Conservation (phyloP, 2,797 vertebrate species). For the Xyrichtys novacula region DNA sequence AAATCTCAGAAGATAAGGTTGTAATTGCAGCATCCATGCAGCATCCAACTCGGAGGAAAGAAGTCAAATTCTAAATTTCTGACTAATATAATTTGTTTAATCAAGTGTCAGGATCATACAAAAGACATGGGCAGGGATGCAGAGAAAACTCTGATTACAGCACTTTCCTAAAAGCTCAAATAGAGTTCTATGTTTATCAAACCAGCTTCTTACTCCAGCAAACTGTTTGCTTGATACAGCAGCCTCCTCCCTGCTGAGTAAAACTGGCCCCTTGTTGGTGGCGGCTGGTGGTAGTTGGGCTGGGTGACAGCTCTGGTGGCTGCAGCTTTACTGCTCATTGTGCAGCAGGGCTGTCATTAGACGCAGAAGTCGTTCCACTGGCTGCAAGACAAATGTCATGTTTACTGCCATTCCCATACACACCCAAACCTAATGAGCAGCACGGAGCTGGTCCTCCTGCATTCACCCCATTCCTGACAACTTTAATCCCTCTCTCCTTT, state of each 20-base stretch:
- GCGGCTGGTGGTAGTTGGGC: slow-evolving; percentile 59
- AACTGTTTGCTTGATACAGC: slow-evolving; percentile 18
- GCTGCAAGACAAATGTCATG: slow-evolving; percentile 80
- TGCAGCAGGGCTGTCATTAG: slow-evolving; percentile 85
- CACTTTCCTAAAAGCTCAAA: not conserved
- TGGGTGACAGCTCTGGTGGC: slow-evolving; percentile 71
- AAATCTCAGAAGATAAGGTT: slow-evolving; percentile 16
- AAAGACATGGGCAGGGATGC: not conserved
- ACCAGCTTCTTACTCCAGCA: slow-evolving; percentile 6
- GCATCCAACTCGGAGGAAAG: not conserved
- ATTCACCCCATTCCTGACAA: slow-evolving; percentile 22
- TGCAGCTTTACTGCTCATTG: slow-evolving; percentile 80
- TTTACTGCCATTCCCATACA: slow-evolving; percentile 85
- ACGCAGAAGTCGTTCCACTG: slow-evolving; percentile 67
- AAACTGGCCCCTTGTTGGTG: slow-evolving; percentile 53
- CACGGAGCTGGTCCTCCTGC: slow-evolving; percentile 48
- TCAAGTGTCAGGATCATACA: not conserved
- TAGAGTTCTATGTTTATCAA: slow-evolving; percentile 4
- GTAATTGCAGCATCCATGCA: not conserved
- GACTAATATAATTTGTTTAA: not conserved
- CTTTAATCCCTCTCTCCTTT: slow-evolving; percentile 35
- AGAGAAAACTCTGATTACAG: not conserved
- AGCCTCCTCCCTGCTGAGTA: slow-evolving; percentile 24
- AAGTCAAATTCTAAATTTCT: not conserved
- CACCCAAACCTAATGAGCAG: slow-evolving; percentile 82